phyloP scores from a whole-genome alignment of 2,888 invertebrate genomes.

The Amiota minor region DNA sequence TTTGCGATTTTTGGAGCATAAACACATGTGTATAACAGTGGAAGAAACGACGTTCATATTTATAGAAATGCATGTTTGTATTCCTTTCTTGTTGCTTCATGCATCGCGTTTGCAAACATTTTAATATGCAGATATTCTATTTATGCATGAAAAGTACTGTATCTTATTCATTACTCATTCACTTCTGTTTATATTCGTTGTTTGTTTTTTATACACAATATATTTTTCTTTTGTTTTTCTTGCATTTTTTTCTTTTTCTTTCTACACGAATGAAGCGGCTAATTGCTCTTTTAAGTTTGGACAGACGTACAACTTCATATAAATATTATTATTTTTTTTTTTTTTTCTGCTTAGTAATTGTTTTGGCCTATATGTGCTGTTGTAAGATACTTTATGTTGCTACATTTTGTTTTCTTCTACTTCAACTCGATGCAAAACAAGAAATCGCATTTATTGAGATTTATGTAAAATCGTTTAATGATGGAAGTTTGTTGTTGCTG shows the following conservation, averaged over 20 bases:
- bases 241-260: constrained; percentile 40
- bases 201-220: background rate
- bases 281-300: constrained; percentile 49
- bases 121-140: constrained; percentile 54
- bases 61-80: constrained; percentile 14
- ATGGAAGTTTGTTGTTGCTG: too few species aligned
- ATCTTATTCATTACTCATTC: background rate
- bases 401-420: background rate
- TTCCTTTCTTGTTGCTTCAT: background rate
- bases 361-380: constrained; percentile 62
- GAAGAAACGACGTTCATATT: background rate
- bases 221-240: background rate
- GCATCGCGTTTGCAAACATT: constrained; percentile 33
- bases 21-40: constrained; percentile 46
- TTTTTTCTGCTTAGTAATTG: constrained; percentile 58
- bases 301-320: constrained; percentile 46
- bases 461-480: constrained; percentile 15
- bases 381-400: constrained; percentile 9
- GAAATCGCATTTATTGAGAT: background rate
- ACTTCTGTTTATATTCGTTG: background rate
- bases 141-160: too few species aligned
- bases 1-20: constrained; percentile 68
- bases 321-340: too few species aligned
- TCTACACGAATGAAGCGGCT: constrained; percentile 64
- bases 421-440: background rate